Evolutionary conservation across 2,888 invertebrate genomes (phyloP), one percentile per base, ranked within the genome.

Genomic region (Athalia cordata): DNA sequence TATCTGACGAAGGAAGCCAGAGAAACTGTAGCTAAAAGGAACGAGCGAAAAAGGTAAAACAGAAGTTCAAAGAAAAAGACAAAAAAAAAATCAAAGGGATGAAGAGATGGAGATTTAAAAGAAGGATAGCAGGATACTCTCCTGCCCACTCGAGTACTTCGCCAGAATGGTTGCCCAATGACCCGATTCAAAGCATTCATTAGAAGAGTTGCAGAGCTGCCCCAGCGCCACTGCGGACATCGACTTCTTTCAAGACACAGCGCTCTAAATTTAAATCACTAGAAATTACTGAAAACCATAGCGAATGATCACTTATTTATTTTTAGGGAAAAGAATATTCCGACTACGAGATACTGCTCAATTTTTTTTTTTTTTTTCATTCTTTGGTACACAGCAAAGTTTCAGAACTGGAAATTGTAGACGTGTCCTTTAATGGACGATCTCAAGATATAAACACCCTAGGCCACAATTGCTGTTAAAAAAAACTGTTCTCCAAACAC

Each of bases 91-190:
- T 29, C 29, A 55, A 7, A 55, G 55, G 1, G 59, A 47, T 45
- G 45, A 45, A 47, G 59, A 59, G 72, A 45, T 72, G 59, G 72
- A 72, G 72, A 72, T 72, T 59, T 47, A 59, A 72, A 72, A 57
- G 72, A 72, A 59, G 72, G 72, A 72, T 72, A 72, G 72, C 59
- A 52, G 72, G 72, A 72, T 72, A 49, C 59, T 57, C 47, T 59
- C 59, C 57, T 57, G 47, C 59, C 45, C 59, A 45, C 47, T 1
- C n/a, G 11, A 72, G 72, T 72, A 72, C 72, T 72, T 47, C 59
- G 72, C 59, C 72, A 57, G 72, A 59, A 72, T 68, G 72, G 59
- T 47, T 57, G 59, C 72, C 59, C 72, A 72, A 72, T 72, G 72
- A 59, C 72, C 72, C 59, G 59, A 59, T n/a, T 59, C 45, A 47